Evolutionary conservation across 2,113 vertebrate genomes (phyloP).

Genomic region (Cisticola juncidis): DNA sequence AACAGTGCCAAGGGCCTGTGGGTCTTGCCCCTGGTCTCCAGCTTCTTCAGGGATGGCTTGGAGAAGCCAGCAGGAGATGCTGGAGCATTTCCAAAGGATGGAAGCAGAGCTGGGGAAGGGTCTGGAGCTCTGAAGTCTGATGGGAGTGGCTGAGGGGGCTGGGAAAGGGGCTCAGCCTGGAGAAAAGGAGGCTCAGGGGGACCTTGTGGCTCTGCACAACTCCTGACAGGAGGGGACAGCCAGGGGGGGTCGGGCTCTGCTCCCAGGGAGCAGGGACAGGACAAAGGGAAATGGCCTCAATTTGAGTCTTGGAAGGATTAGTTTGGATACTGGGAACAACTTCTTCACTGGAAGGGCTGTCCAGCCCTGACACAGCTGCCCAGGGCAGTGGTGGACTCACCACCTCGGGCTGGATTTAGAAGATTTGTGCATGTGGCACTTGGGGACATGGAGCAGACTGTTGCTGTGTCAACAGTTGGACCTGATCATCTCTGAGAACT

Average conservation of each 20-base stretch:
- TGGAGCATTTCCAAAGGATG: not conserved
- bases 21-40: not conserved
- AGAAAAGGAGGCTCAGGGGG: not conserved
- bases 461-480: not conserved
- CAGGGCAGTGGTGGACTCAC: not conserved
- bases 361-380: not conserved
- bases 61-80: not conserved
- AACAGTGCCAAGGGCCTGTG: not conserved
- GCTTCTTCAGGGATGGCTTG: not conserved
- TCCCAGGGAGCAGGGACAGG: not conserved
- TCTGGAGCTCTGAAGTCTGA: not conserved
- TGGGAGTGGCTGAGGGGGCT: not conserved
- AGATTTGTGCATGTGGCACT: not conserved
- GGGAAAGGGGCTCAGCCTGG: not conserved
- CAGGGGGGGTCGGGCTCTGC: fast-evolving
- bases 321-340: not conserved
- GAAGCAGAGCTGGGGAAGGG: not conserved
- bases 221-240: not conserved
- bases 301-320: not conserved
- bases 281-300: fast-evolving
- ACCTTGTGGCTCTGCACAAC: not conserved
- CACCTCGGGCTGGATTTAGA: not conserved
- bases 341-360: not conserved
- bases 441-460: not conserved
- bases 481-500: not conserved